These are phyloP conservation scores for Phataginus tetradactyla DNA, from an alignment of 2,797 vertebrate species.

Conservation along the genomic window DNA sequence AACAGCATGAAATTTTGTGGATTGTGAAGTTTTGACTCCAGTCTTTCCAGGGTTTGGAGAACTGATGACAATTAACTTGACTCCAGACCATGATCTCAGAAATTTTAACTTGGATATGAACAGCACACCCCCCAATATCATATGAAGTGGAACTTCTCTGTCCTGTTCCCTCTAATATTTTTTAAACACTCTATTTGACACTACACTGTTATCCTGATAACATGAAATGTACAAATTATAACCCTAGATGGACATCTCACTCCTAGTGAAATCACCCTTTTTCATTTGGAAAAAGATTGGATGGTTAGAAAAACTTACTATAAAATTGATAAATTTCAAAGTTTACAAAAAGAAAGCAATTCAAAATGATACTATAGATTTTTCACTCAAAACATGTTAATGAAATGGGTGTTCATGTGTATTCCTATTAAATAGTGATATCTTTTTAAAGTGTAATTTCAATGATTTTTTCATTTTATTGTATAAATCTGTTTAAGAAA, in stretches of 20 bases:
- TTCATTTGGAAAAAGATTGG: slow-evolving; percentile 67
- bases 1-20: neutral
- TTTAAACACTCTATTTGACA: slow-evolving; percentile 69
- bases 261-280: slow-evolving; percentile 72
- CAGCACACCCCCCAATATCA: slow-evolving; percentile 53
- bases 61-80: neutral
- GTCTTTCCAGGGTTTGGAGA: neutral
- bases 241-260: slow-evolving; percentile 68
- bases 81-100: neutral
- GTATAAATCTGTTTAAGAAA: neutral
- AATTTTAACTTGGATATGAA: neutral
- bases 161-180: slow-evolving; percentile 50
- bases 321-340: slow-evolving; percentile 57
- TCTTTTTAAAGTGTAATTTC: neutral
- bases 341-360: slow-evolving; percentile 57
- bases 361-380: neutral
- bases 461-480: neutral
- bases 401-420: neutral
- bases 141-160: slow-evolving; percentile 7
- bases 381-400: neutral
- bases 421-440: neutral
- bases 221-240: slow-evolving; percentile 69
- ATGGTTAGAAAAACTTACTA: slow-evolving; percentile 57
- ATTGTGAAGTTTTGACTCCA: neutral
- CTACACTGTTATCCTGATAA: slow-evolving; percentile 77